Evolutionary conservation across 2,797 vertebrate species (phyloP).

Genomic region (Diplodus sargus): DNA sequence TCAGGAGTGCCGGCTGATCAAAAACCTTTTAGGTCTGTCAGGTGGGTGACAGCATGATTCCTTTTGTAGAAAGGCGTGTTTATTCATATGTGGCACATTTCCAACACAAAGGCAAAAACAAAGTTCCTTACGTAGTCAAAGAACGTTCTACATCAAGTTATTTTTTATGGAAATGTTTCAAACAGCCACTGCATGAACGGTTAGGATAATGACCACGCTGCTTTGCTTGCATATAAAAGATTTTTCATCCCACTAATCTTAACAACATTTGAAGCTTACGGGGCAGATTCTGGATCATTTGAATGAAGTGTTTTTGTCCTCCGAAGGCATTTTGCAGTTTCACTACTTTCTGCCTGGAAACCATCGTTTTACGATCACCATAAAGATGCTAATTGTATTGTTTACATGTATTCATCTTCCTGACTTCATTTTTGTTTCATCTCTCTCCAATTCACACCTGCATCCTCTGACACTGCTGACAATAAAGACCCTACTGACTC

Average conservation of each 20-base stretch:
- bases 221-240: not conserved
- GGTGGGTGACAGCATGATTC: not conserved
- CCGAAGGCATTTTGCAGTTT: conserved; percentile 3
- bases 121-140: too few species aligned
- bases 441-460: conserved; percentile 11
- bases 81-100: not conserved
- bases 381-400: conserved; percentile 9
- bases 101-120: not conserved
- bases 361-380: conserved; percentile 12
- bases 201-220: not conserved
- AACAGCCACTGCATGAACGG: not conserved
- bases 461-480: not conserved
- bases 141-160: not conserved
- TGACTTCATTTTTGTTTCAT: not conserved
- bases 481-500: conserved; percentile 18
- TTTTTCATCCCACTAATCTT: conserved; percentile 4
- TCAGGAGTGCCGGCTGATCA: not conserved
- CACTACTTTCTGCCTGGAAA: conserved; percentile 10
- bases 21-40: not conserved
- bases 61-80: not conserved
- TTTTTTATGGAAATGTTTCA: not conserved
- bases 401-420: conserved; percentile 2
- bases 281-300: not conserved
- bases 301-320: not conserved
- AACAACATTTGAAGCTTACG: conserved; percentile 3